Base-by-base conservation (phyloP, 1,140 invertebrate species). In the Pantala flavescens region DNA sequence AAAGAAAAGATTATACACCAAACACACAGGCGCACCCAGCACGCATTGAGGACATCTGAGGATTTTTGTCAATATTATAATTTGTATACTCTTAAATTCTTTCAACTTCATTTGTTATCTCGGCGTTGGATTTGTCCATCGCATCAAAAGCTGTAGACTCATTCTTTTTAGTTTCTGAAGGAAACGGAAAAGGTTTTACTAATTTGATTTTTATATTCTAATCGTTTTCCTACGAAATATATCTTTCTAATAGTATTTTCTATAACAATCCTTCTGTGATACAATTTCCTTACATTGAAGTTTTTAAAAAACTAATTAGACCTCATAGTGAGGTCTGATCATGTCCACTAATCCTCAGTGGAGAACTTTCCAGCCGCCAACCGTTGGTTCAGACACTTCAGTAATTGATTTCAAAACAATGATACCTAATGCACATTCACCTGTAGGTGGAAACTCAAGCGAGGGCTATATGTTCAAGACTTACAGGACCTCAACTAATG, bases 31-130 rank as follows among this genome's bases (percentile, higher is more conserved):
- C 87, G 87, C 86, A 91, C 87, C 87, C 90, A 91, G 90, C 90
- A 90, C 90, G 90, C 90, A 92, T 92, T 92, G 90, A 92, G 90
- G 90, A 92, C 90, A 92, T 92, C 90, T 92, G 90, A 91, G 90
- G 90, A 91, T 90, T 87, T 87, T 89, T 83, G 23, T 42, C 71
- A 24, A 19, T 24, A 14, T 72, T 72, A 24, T 19, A 23, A 19
- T 72, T 19, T n/a, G 16, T 23, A 24, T 42, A 24, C 23, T 72
- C 23, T 72, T 42, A 24, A 63, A 63, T 63, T 63, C 2, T 72
- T 24, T 24, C 10, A 19, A 16, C 3, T 72, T 24, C 14, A 16
- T 19, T 72, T 23, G 23, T 42, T 72, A 24, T 16, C 3, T 7
- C 23, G 23, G 71, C 23, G 3, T 42, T 24, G 2, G 23, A 3